Evolutionary conservation across 2,113 vertebrate species (phyloP), one percentile per base, ranked within the genome.

Genomic region (Microtus ochrogaster): DNA sequence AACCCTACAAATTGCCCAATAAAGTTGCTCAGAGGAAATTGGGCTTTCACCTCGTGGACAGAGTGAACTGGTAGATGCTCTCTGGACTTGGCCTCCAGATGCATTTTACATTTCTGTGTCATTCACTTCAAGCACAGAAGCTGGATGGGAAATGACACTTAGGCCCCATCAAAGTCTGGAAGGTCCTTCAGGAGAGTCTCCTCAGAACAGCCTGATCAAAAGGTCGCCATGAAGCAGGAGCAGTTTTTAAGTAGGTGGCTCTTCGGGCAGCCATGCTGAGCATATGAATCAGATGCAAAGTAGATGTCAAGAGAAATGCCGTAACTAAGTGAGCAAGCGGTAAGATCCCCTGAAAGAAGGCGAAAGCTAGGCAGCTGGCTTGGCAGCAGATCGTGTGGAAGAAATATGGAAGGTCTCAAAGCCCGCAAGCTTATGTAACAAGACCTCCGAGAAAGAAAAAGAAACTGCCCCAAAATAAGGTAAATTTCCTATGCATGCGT

Each of bases 251-350:
- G 36, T 84, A 19, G 79, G 63, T 92, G n/a, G 22, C 55, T 92
- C 74, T 85, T 52, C 65, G 47, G 94, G 85, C 89, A 77, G 74
- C 24, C 22, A 55, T 91, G 76, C 85, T 95, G n/a, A n/a, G 44
- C 93, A 85, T 93, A 81, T 77, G 93, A 96, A 96, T 85, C 61
- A 96, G 72, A 88, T 89, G 96, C 70, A 95, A 96, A 92, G 55
- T 49, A 81, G n/a, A 22, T 81, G 3, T 92, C 95, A 96, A 94
- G 87, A 87, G 33, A 39, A 92, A 85, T 41, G 86, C 91, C 91
- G 94, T 91, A 94, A 70, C 74, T 95, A 96, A 91, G 13, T 28
- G 93, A 94, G 49, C 26, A 87, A 84, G 52, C 79, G 73, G 2
- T 81, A 74, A 81, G 41, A 91, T 61, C n/a, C 65, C 28, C 10